These are phyloP conservation scores for Troides helena DNA, from an alignment of 2,888 invertebrate species.

Conservation along the genomic window DNA sequence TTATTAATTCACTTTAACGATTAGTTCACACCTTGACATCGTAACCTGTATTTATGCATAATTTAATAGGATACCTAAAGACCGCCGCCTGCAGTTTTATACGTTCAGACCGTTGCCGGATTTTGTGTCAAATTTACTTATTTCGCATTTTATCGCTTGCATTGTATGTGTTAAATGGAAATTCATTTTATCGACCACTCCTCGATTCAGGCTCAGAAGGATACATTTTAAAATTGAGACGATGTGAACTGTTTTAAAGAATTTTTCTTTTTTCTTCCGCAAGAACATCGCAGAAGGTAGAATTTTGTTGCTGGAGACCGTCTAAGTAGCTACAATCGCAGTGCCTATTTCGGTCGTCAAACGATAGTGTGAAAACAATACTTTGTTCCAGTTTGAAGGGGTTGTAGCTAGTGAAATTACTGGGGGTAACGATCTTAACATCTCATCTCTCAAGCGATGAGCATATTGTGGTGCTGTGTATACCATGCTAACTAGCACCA, in stretches of 20 bases:
- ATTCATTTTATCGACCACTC: neutral
- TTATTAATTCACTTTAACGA: constrained; percentile 28
- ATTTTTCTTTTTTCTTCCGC: neutral
- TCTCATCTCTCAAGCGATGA: too few species aligned
- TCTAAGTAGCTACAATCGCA: too few species aligned
- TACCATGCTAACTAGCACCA: too few species aligned
- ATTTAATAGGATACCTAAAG: constrained; percentile 27
- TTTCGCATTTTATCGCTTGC: constrained; percentile 17
- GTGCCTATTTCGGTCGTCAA: too few species aligned
- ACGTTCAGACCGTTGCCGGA: constrained; percentile 15
- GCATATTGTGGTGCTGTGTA: too few species aligned
- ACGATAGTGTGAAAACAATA: too few species aligned
- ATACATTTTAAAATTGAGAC: neutral
- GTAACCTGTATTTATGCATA: constrained; percentile 26
- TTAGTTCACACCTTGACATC: constrained; percentile 27
- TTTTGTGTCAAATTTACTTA: constrained; percentile 23
- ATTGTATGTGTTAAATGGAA: neutral
- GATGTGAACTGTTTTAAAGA: neutral
- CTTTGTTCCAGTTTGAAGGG: too few species aligned
- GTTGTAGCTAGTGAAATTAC: too few species aligned
- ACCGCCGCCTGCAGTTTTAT: constrained; percentile 29
- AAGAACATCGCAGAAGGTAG: too few species aligned
- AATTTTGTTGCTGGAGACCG: too few species aligned
- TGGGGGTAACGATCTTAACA: too few species aligned
- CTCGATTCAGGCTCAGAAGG: neutral